These are phyloP conservation scores for Condylura cristata DNA, from an alignment of 2,113 vertebrate genomes.

Conservation along the genomic window DNA sequence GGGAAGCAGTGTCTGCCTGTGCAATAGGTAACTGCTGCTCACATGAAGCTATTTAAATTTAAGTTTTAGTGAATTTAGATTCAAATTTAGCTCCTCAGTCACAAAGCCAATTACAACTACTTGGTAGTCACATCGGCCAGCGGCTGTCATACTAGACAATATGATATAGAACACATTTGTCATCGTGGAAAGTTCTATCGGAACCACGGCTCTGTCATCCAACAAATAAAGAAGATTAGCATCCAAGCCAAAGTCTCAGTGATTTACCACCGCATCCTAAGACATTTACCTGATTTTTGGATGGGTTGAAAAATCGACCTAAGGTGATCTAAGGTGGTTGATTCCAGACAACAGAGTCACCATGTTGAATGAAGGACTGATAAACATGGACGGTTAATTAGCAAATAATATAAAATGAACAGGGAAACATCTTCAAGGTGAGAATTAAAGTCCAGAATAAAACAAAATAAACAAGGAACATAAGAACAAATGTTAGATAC, in stretches of 20 bases:
- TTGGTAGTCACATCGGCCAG: not conserved
- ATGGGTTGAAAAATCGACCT: not conserved
- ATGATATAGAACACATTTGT: not conserved
- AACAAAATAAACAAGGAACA: not conserved
- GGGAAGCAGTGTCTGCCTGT: not conserved
- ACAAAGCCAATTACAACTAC: not conserved
- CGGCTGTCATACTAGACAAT: not conserved
- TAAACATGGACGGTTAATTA: not conserved
- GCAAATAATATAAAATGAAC: not conserved
- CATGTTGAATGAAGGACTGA: not conserved
- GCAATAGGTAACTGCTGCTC: not conserved
- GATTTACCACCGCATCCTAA: not conserved
- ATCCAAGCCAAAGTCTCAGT: not conserved
- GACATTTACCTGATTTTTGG: not conserved
- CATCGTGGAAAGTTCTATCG: not conserved
- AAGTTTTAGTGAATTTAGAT: not conserved
- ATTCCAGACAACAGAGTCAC: not conserved
- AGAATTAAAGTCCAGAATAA: not conserved
- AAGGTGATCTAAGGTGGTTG: not conserved
- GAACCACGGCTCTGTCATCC: not conserved
- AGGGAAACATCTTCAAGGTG: not conserved
- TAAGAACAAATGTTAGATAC: not conserved
- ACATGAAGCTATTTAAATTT: conserved; percentile 1
- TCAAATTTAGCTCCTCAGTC: not conserved
- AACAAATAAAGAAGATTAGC: not conserved